A percentile compares a stretch with the other conserved stretches of the same genome.
Conservation (phyloP, 2,888 invertebrate species). For the Ectropis crepuscularia region DNA sequence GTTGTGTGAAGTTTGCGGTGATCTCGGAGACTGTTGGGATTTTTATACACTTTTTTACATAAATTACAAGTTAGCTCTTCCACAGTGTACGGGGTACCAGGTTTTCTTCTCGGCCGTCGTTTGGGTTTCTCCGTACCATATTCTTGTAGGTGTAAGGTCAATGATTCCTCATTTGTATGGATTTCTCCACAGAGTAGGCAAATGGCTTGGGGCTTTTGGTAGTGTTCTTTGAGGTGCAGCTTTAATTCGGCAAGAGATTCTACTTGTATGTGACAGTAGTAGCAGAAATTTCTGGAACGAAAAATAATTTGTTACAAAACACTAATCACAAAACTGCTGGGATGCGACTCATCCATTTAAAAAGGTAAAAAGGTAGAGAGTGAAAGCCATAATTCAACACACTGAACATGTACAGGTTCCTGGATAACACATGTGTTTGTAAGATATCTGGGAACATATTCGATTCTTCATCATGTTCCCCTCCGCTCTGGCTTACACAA, state of each 20-base stretch:
- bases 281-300: constrained; percentile 58
- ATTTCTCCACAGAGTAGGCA: constrained; percentile 72
- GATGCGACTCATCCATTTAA: background rate
- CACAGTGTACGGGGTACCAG: constrained; percentile 67
- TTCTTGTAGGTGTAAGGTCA: constrained; percentile 62
- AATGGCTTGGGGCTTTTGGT: constrained; percentile 54
- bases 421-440: no score
- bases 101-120: constrained; percentile 64
- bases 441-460: no score
- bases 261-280: constrained; percentile 60
- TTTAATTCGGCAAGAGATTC: constrained; percentile 46
- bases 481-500: no score
- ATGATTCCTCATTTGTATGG: constrained; percentile 59
- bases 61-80: constrained; percentile 71
- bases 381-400: no score
- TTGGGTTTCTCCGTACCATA: constrained; percentile 59
- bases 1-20: constrained; percentile 71
- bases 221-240: constrained; percentile 60
- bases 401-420: no score
- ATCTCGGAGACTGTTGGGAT: constrained; percentile 50
- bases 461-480: no score
- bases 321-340: background rate
- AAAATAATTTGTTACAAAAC: constrained; percentile 14
- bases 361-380: no score
- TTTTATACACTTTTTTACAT: constrained; percentile 75